Conservation (phyloP, 1,140 invertebrate genomes). For the Drosophila santomea region DNA sequence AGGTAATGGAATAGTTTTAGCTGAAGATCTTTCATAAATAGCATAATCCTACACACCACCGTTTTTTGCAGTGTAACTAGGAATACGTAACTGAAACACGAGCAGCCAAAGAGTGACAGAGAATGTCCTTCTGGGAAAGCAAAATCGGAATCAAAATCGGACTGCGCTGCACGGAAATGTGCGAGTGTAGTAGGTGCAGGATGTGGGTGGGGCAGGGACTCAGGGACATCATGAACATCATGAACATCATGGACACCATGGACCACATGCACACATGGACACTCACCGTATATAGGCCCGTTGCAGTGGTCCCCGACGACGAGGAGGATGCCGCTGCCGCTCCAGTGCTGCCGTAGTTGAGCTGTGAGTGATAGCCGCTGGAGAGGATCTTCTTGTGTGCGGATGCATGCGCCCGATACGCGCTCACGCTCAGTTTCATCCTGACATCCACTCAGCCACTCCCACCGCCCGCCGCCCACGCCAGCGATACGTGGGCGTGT, state of each 20-base stretch:
- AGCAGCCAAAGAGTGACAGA: not conserved
- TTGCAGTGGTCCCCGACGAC: conserved; percentile 84
- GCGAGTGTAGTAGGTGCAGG: not conserved
- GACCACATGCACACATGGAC: too few species aligned
- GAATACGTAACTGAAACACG: too few species aligned
- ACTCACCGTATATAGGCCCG: conserved; percentile 86
- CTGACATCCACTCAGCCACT: conserved; percentile 66
- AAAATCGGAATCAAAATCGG: not conserved
- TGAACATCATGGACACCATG: too few species aligned
- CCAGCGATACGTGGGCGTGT: conserved; percentile 18
- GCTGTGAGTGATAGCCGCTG: conserved; percentile 90
- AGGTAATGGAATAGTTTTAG: too few species aligned
- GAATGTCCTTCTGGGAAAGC: conserved; percentile 13
- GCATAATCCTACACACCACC: not conserved
- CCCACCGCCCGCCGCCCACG: conserved; percentile 14
- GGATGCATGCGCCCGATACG: conserved; percentile 92
- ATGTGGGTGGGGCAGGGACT: not conserved
- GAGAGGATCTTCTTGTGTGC: conserved; percentile 93
- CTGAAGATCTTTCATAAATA: not conserved
- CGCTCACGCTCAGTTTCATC: conserved; percentile 94
- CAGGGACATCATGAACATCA: not conserved
- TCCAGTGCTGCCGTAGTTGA: conserved; percentile 91
- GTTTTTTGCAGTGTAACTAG: not conserved
- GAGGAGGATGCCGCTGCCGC: conserved; percentile 86
- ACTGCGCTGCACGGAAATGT: not conserved